These are phyloP conservation scores for Cavia porcellus DNA, from an alignment of 2,113 vertebrate genomes.

Conservation along the genomic window DNA sequence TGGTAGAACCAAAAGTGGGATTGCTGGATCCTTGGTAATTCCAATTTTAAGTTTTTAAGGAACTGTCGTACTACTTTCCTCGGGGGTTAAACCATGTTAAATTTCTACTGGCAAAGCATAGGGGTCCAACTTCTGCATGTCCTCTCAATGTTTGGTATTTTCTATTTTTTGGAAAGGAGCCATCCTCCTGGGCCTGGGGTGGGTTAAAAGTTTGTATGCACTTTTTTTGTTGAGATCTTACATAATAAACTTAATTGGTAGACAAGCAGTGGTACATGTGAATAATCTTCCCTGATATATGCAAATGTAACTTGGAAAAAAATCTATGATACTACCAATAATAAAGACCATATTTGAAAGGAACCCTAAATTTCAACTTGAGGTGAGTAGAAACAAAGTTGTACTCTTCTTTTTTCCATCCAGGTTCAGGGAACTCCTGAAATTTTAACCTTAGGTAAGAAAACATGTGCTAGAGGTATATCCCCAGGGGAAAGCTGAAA, in stretches of 20 bases:
- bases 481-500: neutral
- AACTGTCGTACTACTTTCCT: neutral
- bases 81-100: neutral
- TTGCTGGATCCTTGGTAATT: neutral
- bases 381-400: slow-evolving; percentile 12
- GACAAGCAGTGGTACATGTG: neutral
- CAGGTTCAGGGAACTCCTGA: neutral
- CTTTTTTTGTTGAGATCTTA: neutral
- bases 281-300: neutral
- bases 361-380: neutral
- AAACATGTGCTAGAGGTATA: neutral
- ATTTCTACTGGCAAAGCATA: neutral
- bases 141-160: neutral
- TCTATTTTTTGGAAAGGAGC: neutral
- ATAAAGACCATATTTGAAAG: neutral
- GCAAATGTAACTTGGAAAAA: neutral
- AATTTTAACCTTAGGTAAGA: neutral
- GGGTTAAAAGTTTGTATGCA: neutral
- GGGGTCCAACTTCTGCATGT: neutral
- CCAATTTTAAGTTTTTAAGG: neutral
- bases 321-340: neutral
- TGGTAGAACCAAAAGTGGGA: neutral
- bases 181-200: no score
- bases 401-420: neutral
- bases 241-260: neutral